A percentile compares a stretch with the other conserved stretches of the same genome.
Evolutionary conservation across 1,140 invertebrate genomes (phyloP).

Genomic region (Nephila pilipes): DNA sequence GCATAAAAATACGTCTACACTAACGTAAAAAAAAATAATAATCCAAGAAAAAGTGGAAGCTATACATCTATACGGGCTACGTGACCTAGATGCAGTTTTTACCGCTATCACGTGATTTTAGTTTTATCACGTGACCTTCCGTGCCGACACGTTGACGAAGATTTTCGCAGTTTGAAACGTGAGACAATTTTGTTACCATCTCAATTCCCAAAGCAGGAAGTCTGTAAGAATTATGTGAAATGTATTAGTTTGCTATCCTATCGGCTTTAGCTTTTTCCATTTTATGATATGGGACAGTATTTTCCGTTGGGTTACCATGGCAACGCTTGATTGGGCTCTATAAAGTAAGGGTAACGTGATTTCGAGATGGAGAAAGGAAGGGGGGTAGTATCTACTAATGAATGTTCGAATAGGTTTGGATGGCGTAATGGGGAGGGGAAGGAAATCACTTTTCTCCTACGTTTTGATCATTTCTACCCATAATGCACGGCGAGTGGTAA

Average conservation of each 20-base stretch:
- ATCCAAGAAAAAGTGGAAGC: background rate
- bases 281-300: constrained; percentile 18
- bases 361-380: background rate
- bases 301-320: background rate
- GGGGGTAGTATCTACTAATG: background rate
- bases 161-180: constrained; percentile 55
- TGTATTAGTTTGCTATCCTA: constrained; percentile 42
- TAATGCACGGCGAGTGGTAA: no score
- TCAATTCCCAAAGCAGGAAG: constrained; percentile 28
- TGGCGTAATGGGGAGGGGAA: no score
- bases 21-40: background rate
- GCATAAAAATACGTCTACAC: constrained; percentile 19
- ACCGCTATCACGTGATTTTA: background rate
- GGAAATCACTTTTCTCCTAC: background rate
- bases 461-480: background rate
- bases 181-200: constrained; percentile 46
- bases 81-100: constrained; percentile 18
- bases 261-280: background rate
- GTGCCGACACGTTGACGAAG: constrained; percentile 40
- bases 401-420: background rate
- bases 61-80: background rate
- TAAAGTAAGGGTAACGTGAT: background rate
- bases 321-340: constrained; percentile 4
- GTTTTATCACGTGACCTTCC: constrained; percentile 15
- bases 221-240: constrained; percentile 2